Evolutionary conservation across 2,797 vertebrate genomes (phyloP), one percentile per base, ranked within the genome.

Genomic region (Anabacerthia variegaticeps): DNA sequence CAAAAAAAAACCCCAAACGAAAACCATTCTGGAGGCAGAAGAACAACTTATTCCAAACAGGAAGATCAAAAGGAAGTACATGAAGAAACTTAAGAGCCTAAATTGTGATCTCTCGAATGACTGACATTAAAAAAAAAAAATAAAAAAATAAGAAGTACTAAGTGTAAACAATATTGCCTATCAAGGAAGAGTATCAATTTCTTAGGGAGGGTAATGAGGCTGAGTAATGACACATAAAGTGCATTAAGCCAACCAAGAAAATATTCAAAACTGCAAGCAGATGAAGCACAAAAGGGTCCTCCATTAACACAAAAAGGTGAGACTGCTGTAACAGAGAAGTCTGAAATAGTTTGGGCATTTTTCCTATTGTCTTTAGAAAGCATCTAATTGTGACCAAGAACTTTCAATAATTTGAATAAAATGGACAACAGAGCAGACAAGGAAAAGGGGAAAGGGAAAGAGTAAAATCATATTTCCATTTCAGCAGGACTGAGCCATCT

Each of bases 1-100:
- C 5, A 72, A 61, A 61, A 79, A 46, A 32, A 52, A 11, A 1
- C 6, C 6, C 46, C 4, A 51, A 17, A 22, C 15, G 0, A 1
- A 84, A 72, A 41, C 22, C 7, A 19, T 30, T 82, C 19, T 19
- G 16, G 14, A 91, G 46, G 34, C 16, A 72, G 49, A 75, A 85
- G 83, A 95, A 18, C 12, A 88, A 56, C 28, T 46, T 39, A 37
- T 36, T 67, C 17, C 30, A 73, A 92, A 71, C 14, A 83, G 23
- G 49, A 86, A 74, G 36, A 49, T 30, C 52, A 74, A 88, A 92
- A 59, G 19, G 12, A 89, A 74, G 52, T 30, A 63, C 8, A 44
- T 22, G 6, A 77, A 67, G 26, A 51, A 8, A 77, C 37, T 74
- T 39, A 23, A 26, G 36, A 54, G 28, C 51, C 43, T 82, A 85